Evolutionary conservation across 2,888 invertebrate genomes (phyloP), one percentile per base, ranked within the genome.

Genomic region (Tromatobia lineatoria): DNA sequence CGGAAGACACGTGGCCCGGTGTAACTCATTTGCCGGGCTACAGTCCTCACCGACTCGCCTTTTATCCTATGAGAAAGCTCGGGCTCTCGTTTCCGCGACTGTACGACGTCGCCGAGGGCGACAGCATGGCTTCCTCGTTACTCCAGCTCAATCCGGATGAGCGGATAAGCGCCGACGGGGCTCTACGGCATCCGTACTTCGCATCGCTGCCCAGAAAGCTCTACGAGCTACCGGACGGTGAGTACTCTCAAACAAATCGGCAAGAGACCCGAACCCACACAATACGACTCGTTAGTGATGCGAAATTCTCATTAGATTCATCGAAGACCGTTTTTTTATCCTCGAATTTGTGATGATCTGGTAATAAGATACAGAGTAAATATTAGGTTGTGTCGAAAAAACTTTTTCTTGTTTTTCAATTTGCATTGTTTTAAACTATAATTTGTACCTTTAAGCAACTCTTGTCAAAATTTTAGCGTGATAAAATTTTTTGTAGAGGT

Each of bases 1-100:
- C 97, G 15, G 98, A 99, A 94, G 97, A 98, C 88, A 97, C 97
- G 90, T 99, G 99, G 99, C 95, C 96, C 85, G 98, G 99, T 82
- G 98, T 99, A 80, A 96, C 97, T 75, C 96, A 97, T 88, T 95
- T 98, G 91, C 97, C 98, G 15, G 97, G 98, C 86, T 98, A 98
- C 93, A 96, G 96, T 91, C 96, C 96, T 89, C 97, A 97, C 94
- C 96, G 95, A 94, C 94, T 96, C 93, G 96, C 96, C 91, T 95
- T 96, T 93, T 96, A 97, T 94, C 95, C 96, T 88, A 95, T 96
- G 90, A 96, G 97, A 90, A 96, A 97, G 93, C 95, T 98, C 91
- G 97, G 98, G 88, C 95, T 96, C 87, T 97, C 97, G 88, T 98
- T 98, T 96, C 98, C 99, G 90, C 96, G 98, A 90, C 95, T 99